A percentile compares a stretch with the other conserved stretches of the same genome.
phyloP scores from a whole-genome alignment of 2,113 vertebrate species.

The Bostrychus sinensis region DNA sequence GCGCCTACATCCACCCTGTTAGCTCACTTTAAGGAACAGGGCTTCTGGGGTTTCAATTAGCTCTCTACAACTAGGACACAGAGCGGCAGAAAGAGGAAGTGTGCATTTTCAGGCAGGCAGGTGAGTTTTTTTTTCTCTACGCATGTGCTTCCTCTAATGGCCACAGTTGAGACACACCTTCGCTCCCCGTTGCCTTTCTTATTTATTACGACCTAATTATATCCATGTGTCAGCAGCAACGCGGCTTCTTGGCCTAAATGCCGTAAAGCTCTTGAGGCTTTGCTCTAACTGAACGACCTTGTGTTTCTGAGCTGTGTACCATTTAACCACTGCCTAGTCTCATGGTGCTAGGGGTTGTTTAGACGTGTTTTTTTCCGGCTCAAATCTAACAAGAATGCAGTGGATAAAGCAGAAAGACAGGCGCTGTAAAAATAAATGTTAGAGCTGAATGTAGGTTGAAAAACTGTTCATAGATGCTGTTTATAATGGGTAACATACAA shows the following conservation, averaged over 20 bases:
- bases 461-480: too few relatives aligned
- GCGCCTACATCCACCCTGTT: conserved; percentile 67
- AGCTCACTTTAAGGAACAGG: conserved; percentile 66
- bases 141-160: conserved; percentile 64
- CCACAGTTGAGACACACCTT: conserved; percentile 54
- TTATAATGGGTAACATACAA: too few relatives aligned
- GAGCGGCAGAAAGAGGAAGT: conserved; percentile 26
- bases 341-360: conserved; percentile 44
- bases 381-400: conserved; percentile 55
- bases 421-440: too few relatives aligned
- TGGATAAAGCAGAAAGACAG: conserved; percentile 27
- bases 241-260: conserved; percentile 69
- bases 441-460: too few relatives aligned
- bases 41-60: conserved; percentile 58
- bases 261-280: conserved; percentile 49
- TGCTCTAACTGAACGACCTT: conserved; percentile 47
- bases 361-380: conserved; percentile 17
- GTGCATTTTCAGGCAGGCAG: conserved; percentile 48
- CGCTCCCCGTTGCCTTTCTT: conserved; percentile 55
- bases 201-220: conserved; percentile 77
- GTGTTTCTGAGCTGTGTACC: conserved; percentile 53
- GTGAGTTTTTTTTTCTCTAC: conserved; percentile 55
- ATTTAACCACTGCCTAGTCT: conserved; percentile 61
- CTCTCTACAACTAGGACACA: conserved; percentile 71
- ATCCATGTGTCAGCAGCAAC: conserved; percentile 63